Percentiles rank a stretch among this genome's conserved stretches.
These are phyloP conservation scores for Onychostruthus taczanowskii DNA, from an alignment of 2,113 vertebrate genomes.

Conservation along the genomic window DNA sequence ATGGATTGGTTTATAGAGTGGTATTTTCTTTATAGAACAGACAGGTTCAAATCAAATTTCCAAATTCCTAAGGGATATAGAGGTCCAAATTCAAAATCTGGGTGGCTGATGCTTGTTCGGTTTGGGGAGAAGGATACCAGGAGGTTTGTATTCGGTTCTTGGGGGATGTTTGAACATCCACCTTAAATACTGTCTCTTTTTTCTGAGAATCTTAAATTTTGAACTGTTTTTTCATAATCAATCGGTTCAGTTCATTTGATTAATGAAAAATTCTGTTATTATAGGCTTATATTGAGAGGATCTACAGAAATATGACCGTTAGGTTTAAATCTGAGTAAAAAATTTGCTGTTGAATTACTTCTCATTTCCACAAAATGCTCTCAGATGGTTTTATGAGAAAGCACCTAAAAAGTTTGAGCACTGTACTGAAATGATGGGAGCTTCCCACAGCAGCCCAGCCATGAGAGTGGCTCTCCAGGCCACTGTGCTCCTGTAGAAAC, in stretches of 20 bases:
- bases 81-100: neutral
- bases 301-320: neutral
- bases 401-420: neutral
- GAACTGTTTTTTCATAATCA: neutral
- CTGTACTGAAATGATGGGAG: neutral
- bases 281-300: neutral
- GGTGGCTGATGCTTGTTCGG: neutral
- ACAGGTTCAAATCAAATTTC: neutral
- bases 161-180: neutral
- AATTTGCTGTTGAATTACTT: neutral
- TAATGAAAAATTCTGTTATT: neutral
- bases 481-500: neutral
- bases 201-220: neutral
- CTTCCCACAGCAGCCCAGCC: neutral
- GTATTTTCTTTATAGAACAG: neutral
- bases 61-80: neutral
- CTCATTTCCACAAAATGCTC: neutral
- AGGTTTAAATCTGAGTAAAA: neutral
- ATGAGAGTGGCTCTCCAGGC: accelerated
- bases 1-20: neutral
- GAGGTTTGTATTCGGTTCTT: neutral
- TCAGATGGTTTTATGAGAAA: neutral
- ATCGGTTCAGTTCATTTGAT: neutral
- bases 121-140: neutral
- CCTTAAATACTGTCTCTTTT: neutral